Evolutionary conservation across 2,113 vertebrate genomes (phyloP).

Genomic region (Xyliphius kryptos): DNA sequence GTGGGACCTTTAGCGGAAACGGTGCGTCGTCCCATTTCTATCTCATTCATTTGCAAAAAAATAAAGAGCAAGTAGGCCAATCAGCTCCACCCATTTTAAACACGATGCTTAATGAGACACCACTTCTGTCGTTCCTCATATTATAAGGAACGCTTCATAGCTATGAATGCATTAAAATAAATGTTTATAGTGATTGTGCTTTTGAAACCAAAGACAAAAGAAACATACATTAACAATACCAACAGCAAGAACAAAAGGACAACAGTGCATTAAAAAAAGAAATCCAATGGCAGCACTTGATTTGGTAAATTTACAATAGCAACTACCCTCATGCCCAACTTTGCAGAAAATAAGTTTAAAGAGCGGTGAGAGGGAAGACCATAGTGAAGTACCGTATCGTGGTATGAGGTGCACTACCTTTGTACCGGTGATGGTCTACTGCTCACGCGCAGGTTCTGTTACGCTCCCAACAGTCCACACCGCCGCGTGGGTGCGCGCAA

Average conservation of each 20-base stretch:
- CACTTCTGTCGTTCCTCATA: slow-evolving; percentile 67
- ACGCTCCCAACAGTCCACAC: slow-evolving; percentile 41
- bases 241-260: slow-evolving; percentile 81
- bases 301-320: slow-evolving; percentile 81
- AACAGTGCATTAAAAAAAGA: slow-evolving; percentile 95
- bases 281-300: slow-evolving; percentile 63
- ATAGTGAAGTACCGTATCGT: slow-evolving; percentile 35
- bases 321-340: slow-evolving; percentile 54
- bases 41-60: slow-evolving; percentile 12
- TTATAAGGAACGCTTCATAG: slow-evolving; percentile 77
- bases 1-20: neutral
- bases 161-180: slow-evolving; percentile 99
- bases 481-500: slow-evolving; percentile 5
- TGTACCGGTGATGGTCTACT: slow-evolving; percentile 29
- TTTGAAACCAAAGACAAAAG: slow-evolving; percentile 97
- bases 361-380: slow-evolving; percentile 50
- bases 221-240: slow-evolving; percentile 66
- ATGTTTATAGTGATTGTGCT: slow-evolving; percentile 99
- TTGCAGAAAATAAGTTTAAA: slow-evolving; percentile 30
- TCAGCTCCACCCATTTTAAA: slow-evolving; percentile 44
- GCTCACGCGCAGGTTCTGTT: slow-evolving; percentile 42
- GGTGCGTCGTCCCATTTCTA: slow-evolving; percentile 9
- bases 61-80: slow-evolving; percentile 44
- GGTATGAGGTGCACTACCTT: slow-evolving; percentile 44
- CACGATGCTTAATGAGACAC: slow-evolving; percentile 67